Evolutionary conservation across 2,797 vertebrate species (phyloP), one percentile per base, ranked within the genome.

Genomic region (Gambelia wislizenii): DNA sequence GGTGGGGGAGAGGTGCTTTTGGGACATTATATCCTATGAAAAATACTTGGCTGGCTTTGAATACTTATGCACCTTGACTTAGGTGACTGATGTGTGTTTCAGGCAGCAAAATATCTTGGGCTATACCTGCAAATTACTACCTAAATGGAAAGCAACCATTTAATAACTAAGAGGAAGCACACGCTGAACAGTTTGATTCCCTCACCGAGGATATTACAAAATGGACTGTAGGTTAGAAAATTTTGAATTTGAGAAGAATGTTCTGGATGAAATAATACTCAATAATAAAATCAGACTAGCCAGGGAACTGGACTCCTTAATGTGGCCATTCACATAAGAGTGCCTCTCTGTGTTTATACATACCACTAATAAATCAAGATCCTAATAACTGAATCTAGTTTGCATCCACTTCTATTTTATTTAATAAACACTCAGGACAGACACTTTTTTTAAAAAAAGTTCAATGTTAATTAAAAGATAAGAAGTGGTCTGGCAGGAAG

Each of bases 381-480:
- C 83, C 72, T 88, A 91, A 95, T 93, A 90, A 39, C 86, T 91
- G 82, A 92, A 80, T 91, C 89, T 80, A 92, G 72, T 90, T 64
- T 82, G n/a, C 86, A 44, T 44, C 77, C 91, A 93, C 84, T 92
- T 90, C 89, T 95, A 94, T 91, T 93, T 94, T 91, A 90, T 94
- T 96, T 96, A 97, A 97, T 94, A 96, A 95, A 94, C 87, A 93
- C 86, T 78, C 77, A 80, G 88, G 70, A 78, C 89, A 95, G 91
- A 92, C 74, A 96, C 89, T 96, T 93, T 94, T 95, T 96, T 96
- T 95, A 95, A 97, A n/a, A n/a, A n/a, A n/a, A 96, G 94, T 96
- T 96, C 94, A 94, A 81, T 91, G 96, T 97, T 97, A 97, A 97
- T 97, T 97, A 97, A 97, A 97, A 97, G 96, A 97, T 97, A 97